phyloP scores from a whole-genome alignment of 2,797 vertebrate genomes.

The Brotogeris chrysoptera region DNA sequence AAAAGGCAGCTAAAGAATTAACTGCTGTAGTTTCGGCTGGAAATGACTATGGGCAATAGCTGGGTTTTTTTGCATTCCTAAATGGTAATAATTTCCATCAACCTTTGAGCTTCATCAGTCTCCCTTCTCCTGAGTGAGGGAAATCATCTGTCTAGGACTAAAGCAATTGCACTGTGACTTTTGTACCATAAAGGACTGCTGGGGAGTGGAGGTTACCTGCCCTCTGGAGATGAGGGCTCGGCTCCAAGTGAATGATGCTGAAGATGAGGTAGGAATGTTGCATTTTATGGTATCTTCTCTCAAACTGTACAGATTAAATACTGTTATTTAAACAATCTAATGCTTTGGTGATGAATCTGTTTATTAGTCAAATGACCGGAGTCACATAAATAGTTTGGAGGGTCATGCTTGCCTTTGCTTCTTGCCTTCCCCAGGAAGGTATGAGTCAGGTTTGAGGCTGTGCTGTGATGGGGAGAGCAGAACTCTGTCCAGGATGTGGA shows the following conservation, averaged over 20 bases:
- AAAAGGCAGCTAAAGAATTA: not conserved
- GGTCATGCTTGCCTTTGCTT: rapidly evolving
- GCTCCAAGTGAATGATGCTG: slow-evolving; percentile 23
- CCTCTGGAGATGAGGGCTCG: not conserved
- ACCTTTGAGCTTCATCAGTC: not conserved
- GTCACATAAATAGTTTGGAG: rapidly evolving
- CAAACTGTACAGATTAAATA: slow-evolving; percentile 65
- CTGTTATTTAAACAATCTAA: slow-evolving; percentile 33
- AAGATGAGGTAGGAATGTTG: slow-evolving; percentile 43
- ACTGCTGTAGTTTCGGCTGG: slow-evolving; percentile 38
- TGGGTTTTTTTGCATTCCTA: slow-evolving; percentile 5
- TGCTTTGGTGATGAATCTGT: slow-evolving; percentile 37
- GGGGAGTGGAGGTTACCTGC: not conserved
- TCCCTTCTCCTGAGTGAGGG: not conserved
- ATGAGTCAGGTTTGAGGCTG: rapidly evolving
- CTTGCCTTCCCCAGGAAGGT: rapidly evolving
- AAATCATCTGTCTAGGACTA: not conserved
- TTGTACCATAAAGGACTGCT: not conserved
- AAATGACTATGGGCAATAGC: slow-evolving; percentile 45
- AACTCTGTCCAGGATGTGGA: rapidly evolving
- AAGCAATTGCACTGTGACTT: slow-evolving; percentile 51
- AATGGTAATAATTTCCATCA: not conserved
- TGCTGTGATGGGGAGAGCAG: rapidly evolving
- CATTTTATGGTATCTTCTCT: slow-evolving; percentile 27
- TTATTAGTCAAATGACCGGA: not conserved